A percentile compares a stretch with the other conserved stretches of the same genome.
Conservation (phyloP, 2,797 vertebrate genomes). For the Lepus oiostolus region DNA sequence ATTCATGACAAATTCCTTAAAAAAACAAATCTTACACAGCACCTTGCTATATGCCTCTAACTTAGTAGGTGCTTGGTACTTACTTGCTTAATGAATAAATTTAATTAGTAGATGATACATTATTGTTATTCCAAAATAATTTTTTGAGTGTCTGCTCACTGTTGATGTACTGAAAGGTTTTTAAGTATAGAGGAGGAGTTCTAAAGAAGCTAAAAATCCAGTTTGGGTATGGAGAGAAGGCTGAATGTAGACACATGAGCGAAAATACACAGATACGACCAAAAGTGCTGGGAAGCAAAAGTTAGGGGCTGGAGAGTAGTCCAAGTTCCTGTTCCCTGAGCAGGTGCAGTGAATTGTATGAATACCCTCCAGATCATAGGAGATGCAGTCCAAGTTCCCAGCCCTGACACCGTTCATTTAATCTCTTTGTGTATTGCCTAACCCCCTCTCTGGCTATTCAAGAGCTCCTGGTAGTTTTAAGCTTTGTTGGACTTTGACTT, state of each 20-base stretch:
- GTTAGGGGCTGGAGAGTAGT: too few relatives aligned
- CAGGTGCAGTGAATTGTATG: not conserved
- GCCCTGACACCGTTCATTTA: not conserved
- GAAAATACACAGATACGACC: not conserved
- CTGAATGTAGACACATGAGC: not conserved
- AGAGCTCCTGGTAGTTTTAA: not conserved
- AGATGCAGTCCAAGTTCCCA: not conserved
- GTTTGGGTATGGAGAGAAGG: not conserved
- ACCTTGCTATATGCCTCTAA: conserved; percentile 4
- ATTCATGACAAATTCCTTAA: conserved; percentile 1
- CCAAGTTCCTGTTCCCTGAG: not conserved
- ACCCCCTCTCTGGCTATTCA: not conserved
- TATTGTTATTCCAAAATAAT: not conserved
- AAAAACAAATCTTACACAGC: not conserved
- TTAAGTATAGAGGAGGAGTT: not conserved
- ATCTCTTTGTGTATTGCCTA: not conserved
- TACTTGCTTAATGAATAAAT: conserved; percentile 35
- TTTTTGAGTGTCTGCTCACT: conserved; percentile 17
- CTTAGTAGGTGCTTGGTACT: not conserved
- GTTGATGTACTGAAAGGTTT: conserved; percentile 1
- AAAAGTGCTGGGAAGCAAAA: not conserved
- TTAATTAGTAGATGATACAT: not conserved
- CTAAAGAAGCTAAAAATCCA: conserved; percentile 1
- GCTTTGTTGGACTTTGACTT: conserved; percentile 6
- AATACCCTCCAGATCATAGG: not conserved